Base-by-base conservation (phyloP, 2,797 vertebrate genomes). In the Rhinatrema bivittatum region DNA sequence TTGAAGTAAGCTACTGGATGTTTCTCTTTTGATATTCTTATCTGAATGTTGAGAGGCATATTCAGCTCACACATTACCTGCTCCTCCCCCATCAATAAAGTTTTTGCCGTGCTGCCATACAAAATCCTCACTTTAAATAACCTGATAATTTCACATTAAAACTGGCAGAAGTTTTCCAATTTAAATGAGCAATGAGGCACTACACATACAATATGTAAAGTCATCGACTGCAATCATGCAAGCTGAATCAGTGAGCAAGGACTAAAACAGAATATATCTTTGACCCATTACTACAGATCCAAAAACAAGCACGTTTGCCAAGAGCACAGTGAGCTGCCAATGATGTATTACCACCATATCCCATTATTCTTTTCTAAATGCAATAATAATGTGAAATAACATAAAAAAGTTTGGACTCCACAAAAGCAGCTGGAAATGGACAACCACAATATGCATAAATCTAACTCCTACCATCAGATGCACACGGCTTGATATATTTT, bases 381-480 rank as follows among this genome's bases (percentile, higher is more conserved):
- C 52, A 65, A 56, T 70, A 62, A 64, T 76, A 76, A 73, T 76
- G 60, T 66, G 74, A 60, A 64, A 72, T 80, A 74, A 63, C 56
- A 69, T 72, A 70, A 80, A 71, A 30, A 60, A 81, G 78, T 70
- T 81, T 72, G 69, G 60, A 51, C 66, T 75, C 68, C 65, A 59
- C 32, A 56, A 58, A 76, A 81, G 59, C 72, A 69, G 68, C 70
- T 81, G 72, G 74, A 81, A 76, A 54, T 37, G 46, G 64, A 69
- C 75, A 73, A 66, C 58, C 45, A 62, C 48, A 71, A 65, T 71
- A 60, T 62, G 37, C 61, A 73, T 77, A 63, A 70, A 70, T 67
- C 63, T 65, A 61, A 68, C 65, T 65, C 58, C 46, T 59, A 58
- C 55, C 70, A 48, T 54, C 41, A 23, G 60, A 63, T 67, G 10